phyloP scores from a whole-genome alignment of 2,113 vertebrate genomes.

The Etheostoma spectabile region DNA sequence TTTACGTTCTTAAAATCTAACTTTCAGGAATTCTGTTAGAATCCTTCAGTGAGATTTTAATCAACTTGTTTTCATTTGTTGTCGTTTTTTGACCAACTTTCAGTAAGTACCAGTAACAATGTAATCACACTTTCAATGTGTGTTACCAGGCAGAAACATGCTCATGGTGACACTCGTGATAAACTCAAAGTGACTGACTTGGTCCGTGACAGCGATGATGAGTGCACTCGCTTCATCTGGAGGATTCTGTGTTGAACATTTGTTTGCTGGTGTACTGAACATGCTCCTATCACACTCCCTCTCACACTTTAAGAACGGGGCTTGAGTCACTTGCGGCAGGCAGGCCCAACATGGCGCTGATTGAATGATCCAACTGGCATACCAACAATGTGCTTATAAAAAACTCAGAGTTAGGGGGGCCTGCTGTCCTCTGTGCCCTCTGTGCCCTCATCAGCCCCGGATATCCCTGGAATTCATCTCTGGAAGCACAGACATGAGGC shows the following conservation, averaged over 20 bases:
- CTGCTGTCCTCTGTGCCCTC: conserved; percentile 48
- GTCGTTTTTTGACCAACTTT: background rate
- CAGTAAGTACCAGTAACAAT: background rate
- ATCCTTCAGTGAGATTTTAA: background rate
- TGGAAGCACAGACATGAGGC: conserved; percentile 22
- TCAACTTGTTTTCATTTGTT: background rate
- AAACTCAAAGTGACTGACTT: no score
- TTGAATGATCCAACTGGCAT: conserved; percentile 80
- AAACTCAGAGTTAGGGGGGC: conserved; percentile 47
- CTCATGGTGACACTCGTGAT: background rate
- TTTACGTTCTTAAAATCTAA: background rate
- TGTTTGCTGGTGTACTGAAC: background rate
- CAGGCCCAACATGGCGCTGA: conserved; percentile 64
- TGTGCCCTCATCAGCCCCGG: conserved; percentile 31
- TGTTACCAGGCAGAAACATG: background rate
- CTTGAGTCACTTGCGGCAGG: conserved; percentile 42
- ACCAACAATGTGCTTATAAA: conserved; percentile 76
- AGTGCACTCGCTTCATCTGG: no score
- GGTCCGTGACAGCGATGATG: background rate
- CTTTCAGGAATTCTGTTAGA: background rate
- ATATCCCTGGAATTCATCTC: conserved; percentile 62
- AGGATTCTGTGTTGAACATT: conserved; percentile 16
- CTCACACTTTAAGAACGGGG: conserved; percentile 68
- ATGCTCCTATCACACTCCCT: conserved; percentile 1
- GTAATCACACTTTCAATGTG: background rate